A percentile compares a stretch with the other conserved stretches of the same genome.
Conservation (phyloP, 2,797 vertebrate species). For the Psittacula echo region DNA sequence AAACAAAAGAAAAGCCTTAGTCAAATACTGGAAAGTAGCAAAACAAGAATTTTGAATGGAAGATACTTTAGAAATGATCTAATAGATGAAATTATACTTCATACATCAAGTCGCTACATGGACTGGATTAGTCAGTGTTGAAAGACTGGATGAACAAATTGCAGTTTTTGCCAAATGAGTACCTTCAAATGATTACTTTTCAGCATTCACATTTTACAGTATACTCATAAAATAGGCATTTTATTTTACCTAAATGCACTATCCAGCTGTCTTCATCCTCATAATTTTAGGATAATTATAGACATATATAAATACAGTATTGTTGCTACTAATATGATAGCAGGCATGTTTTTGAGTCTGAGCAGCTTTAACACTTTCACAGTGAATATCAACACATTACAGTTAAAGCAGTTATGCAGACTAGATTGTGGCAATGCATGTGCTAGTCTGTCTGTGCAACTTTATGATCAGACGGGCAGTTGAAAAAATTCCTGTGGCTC, state of each 20-base stretch:
- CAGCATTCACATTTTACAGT: not conserved
- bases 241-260: not conserved
- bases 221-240: not conserved
- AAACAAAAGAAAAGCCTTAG: not conserved
- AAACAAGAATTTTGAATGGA: not conserved
- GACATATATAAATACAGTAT: conserved; percentile 37
- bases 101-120: not conserved
- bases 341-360: conserved; percentile 50
- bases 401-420: not conserved
- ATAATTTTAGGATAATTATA: conserved; percentile 33
- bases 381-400: not conserved
- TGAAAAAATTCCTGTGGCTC: not conserved
- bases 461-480: not conserved
- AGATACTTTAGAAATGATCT: not conserved
- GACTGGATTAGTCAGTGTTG: not conserved
- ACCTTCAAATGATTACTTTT: not conserved
- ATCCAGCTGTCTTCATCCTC: not conserved
- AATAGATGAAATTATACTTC: not conserved
- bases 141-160: not conserved
- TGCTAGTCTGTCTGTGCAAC: conserved; percentile 42
- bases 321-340: conserved; percentile 43
- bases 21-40: not conserved
- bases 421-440: not conserved
- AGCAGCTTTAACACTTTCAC: conserved; percentile 51
- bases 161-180: not conserved